These are phyloP conservation scores for Rosalia funebris DNA, from an alignment of 2,888 invertebrate genomes.

Conservation along the genomic window DNA sequence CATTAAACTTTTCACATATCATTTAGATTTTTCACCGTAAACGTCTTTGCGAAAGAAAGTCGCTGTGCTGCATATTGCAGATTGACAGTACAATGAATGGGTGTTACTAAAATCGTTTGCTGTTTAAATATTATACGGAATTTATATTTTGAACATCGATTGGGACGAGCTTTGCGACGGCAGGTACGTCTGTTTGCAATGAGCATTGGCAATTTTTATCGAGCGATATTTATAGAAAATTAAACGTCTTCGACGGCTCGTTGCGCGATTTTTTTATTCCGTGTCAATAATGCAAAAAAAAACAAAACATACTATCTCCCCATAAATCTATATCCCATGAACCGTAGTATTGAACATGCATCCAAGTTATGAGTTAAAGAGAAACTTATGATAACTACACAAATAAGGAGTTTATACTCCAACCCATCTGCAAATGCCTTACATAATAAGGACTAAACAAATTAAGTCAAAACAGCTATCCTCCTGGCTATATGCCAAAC, in stretches of 20 bases:
- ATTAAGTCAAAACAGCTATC: too few species aligned
- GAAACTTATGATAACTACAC: too few species aligned
- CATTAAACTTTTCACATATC: constrained; percentile 33
- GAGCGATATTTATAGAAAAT: background rate
- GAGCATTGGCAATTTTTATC: background rate
- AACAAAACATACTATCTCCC: too few species aligned
- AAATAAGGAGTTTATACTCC: too few species aligned
- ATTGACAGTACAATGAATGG: constrained; percentile 40
- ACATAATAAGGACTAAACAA: too few species aligned
- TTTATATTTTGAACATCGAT: constrained; percentile 18
- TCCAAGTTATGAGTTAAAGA: too few species aligned
- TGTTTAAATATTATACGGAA: constrained; percentile 9
- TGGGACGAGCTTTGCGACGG: constrained; percentile 13
- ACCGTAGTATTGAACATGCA: too few species aligned
- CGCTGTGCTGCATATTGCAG: constrained; percentile 26
- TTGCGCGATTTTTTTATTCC: too few species aligned
- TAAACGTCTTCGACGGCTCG: background rate
- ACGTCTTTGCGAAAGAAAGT: constrained; percentile 24
- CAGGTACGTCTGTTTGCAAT: constrained; percentile 3
- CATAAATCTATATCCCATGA: too few species aligned
- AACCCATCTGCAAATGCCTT: too few species aligned
- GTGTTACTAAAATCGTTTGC: constrained; percentile 32
- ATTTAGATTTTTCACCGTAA: constrained; percentile 27
- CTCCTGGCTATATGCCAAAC: too few species aligned
- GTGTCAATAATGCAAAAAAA: too few species aligned